phyloP scores from a whole-genome alignment of 2,888 invertebrate species.

The Drosophila planitibia region DNA sequence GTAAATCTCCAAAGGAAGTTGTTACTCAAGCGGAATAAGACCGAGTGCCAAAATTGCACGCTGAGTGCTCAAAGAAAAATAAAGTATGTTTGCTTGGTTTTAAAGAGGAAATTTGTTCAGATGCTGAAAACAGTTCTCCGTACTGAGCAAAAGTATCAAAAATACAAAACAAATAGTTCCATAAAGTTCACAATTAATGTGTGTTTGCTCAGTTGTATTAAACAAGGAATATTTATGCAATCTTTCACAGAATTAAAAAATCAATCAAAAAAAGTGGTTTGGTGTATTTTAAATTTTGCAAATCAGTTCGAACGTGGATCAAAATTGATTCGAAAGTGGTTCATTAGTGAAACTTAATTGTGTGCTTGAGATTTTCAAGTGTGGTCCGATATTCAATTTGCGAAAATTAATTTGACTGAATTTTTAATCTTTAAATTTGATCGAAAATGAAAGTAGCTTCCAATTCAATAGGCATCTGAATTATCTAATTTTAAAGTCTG shows the following conservation, averaged over 20 bases:
- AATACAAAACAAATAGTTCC: neutral
- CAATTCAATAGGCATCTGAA: neutral
- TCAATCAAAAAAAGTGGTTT: neutral
- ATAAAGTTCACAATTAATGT: neutral
- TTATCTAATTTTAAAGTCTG: neutral
- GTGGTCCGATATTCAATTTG: neutral
- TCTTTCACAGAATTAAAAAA: neutral
- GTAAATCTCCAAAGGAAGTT: constrained; percentile 36
- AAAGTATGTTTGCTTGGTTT: constrained; percentile 18
- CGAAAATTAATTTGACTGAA: neutral
- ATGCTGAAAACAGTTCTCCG: constrained; percentile 12
- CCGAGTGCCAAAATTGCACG: constrained; percentile 17
- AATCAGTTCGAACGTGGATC: neutral
- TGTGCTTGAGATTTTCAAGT: neutral
- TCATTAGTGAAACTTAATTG: neutral
- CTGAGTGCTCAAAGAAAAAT: constrained; percentile 14
- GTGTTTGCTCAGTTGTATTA: neutral
- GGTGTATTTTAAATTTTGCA: neutral
- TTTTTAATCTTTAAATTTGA: neutral
- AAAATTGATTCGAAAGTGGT: neutral
- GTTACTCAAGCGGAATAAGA: constrained; percentile 29
- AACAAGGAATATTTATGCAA: neutral
- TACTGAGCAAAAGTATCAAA: constrained; percentile 10
- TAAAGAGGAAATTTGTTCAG: constrained; percentile 22
- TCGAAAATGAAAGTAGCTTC: neutral